Conservation (phyloP, 2,888 invertebrate genomes). For the Lumbricus terrestris region DNA sequence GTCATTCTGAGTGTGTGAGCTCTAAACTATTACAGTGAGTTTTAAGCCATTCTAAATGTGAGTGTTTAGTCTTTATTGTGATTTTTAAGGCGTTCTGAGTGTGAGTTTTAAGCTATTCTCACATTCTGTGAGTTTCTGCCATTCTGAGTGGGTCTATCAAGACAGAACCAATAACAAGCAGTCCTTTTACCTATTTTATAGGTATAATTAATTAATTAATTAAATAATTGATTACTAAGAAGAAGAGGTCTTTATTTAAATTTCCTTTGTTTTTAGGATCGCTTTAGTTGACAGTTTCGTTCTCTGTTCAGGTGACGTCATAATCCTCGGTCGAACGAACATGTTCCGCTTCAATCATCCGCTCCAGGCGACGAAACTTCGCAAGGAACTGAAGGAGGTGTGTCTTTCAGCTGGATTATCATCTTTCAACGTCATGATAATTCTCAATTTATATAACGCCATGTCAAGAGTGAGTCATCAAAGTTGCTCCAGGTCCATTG, state of each 20-base stretch:
- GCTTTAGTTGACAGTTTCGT: neutral
- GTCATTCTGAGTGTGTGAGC: no score
- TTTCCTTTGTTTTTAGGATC: neutral
- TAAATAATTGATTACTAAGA: no score
- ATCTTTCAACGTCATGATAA: no score
- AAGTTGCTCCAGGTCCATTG: no score
- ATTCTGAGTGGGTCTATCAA: no score
- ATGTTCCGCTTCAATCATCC: constrained; percentile 57
- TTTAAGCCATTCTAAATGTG: neutral
- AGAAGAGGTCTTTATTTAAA: neutral
- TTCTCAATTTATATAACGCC: no score
- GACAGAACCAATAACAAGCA: no score
- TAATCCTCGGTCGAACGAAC: constrained; percentile 62
- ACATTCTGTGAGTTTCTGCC: neutral
- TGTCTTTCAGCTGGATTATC: constrained; percentile 6
- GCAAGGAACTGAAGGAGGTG: constrained; percentile 57
- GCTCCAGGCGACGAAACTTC: constrained; percentile 50
- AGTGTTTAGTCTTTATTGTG: no score
- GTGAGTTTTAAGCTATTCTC: neutral
- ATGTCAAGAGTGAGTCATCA: no score
- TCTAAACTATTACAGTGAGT: neutral
- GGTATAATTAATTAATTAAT: no score
- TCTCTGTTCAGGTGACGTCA: constrained; percentile 44
- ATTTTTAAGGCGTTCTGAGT: no score
- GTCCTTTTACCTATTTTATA: no score